phyloP scores from a whole-genome alignment of 2,888 invertebrate genomes.

The Tetragnatha montana region DNA sequence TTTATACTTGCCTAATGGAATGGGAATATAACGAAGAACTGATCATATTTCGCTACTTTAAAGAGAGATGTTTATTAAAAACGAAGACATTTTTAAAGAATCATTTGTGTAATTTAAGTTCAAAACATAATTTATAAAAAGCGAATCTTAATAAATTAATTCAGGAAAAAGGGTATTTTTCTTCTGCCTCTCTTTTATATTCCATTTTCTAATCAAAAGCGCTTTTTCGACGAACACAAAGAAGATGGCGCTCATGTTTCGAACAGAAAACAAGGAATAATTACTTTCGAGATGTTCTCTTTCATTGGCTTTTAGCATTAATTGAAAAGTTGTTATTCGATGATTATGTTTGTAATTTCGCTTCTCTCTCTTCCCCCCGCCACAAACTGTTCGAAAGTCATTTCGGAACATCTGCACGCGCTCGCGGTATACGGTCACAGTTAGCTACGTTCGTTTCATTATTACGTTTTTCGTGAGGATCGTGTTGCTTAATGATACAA shows the following conservation, averaged over 20 bases:
- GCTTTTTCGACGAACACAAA: neutral
- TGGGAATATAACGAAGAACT: no score
- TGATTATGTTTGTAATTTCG: conserved; percentile 50
- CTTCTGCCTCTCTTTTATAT: conserved; percentile 28
- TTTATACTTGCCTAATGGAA: no score
- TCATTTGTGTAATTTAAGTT: conserved; percentile 44
- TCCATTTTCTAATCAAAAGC: conserved; percentile 46
- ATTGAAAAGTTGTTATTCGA: conserved; percentile 69
- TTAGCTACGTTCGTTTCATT: conserved; percentile 55
- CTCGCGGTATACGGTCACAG: conserved; percentile 54
- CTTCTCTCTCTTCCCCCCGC: conserved; percentile 10
- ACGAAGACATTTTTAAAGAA: conserved; percentile 1
- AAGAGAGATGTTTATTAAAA: no score
- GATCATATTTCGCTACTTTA: no score
- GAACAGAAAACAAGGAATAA: conserved; percentile 26
- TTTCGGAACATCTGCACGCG: conserved; percentile 47
- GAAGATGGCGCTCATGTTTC: conserved; percentile 12
- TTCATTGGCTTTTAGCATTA: conserved; percentile 60
- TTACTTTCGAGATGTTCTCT: conserved; percentile 42
- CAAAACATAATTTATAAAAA: conserved; percentile 20
- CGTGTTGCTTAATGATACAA: conserved; percentile 62
- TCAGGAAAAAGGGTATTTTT: conserved; percentile 8
- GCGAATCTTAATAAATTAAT: conserved; percentile 40
- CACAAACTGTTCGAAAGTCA: conserved; percentile 10
- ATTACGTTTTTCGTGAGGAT: conserved; percentile 52